Evolutionary conservation across 2,113 vertebrate species (phyloP).

Genomic region (Syngnathus typhle): DNA sequence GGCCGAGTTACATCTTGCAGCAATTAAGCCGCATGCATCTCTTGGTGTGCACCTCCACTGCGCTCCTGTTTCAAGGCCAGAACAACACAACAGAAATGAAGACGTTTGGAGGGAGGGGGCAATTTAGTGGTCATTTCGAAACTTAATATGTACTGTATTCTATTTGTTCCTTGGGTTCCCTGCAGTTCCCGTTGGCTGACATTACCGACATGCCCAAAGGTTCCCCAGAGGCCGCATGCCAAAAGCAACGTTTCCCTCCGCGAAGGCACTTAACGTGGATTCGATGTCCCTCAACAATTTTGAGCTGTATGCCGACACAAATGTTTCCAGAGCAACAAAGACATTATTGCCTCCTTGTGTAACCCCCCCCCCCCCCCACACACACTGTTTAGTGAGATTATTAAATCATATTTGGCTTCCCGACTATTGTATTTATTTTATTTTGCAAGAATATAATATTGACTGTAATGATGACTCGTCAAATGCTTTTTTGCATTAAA

Average conservation of each 20-base stretch:
- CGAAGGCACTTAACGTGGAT: constrained; percentile 12
- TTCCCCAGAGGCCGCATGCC: constrained; percentile 20
- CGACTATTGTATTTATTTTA: too few species aligned
- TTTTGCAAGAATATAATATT: too few species aligned
- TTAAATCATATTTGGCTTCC: background rate
- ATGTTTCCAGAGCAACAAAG: constrained; percentile 9
- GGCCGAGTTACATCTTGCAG: constrained; percentile 71
- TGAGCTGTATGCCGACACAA: constrained; percentile 13
- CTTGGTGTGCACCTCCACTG: constrained; percentile 50
- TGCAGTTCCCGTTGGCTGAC: constrained; percentile 14
- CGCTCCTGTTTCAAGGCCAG: constrained; percentile 63
- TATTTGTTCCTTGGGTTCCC: background rate
- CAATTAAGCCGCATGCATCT: constrained; percentile 67
- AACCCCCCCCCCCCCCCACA: too few species aligned
- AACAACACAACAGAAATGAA: constrained; percentile 40
- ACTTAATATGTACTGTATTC: too few species aligned
- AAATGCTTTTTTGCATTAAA: too few species aligned
- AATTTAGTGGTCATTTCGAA: too few species aligned
- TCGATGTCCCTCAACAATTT: constrained; percentile 22
- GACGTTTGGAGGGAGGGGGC: constrained; percentile 32
- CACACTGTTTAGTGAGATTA: background rate
- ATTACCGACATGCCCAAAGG: constrained; percentile 27
- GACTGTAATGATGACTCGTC: too few species aligned
- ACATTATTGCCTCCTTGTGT: background rate
- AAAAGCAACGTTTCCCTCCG: constrained; percentile 25